phyloP scores from a whole-genome alignment of 2,888 invertebrate genomes.

The Apamea monoglypha region DNA sequence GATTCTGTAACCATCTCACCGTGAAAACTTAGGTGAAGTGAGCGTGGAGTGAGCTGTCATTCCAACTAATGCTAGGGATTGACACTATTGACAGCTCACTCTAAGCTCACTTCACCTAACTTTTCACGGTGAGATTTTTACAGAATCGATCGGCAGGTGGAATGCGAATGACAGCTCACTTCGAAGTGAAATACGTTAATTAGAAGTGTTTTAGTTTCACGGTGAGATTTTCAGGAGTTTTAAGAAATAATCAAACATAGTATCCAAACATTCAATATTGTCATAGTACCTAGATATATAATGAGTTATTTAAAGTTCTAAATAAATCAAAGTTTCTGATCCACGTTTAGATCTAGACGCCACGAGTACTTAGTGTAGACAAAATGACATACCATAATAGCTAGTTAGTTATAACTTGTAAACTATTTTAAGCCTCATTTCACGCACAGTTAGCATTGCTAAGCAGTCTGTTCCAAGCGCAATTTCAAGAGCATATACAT shows the following conservation, averaged over 20 bases:
- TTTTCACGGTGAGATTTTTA: too few relatives aligned
- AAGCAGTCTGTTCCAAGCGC: slow-evolving; percentile 1
- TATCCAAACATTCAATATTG: neutral
- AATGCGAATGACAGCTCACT: too few relatives aligned
- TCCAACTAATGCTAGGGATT: too few relatives aligned
- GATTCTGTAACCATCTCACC: too few relatives aligned
- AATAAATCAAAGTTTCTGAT: neutral
- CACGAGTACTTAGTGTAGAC: slow-evolving; percentile 23
- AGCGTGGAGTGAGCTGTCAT: too few relatives aligned
- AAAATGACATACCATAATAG: slow-evolving; percentile 19
- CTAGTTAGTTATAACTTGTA: slow-evolving; percentile 17
- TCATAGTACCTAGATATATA: neutral
- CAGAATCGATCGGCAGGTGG: too few relatives aligned
- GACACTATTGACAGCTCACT: too few relatives aligned
- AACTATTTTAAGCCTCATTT: slow-evolving; percentile 41
- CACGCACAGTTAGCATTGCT: slow-evolving; percentile 20
- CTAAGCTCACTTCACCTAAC: too few relatives aligned
- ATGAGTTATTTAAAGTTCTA: neutral
- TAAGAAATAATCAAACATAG: neutral
- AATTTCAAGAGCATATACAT: slow-evolving; percentile 33
- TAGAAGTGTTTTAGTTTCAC: neutral
- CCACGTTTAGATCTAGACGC: slow-evolving; percentile 18
- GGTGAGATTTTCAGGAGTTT: neutral
- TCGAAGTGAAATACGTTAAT: too few relatives aligned
- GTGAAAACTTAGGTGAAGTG: too few relatives aligned